Base-by-base conservation (phyloP, 2,113 vertebrate genomes). In the Drymodes brunneopygia region DNA sequence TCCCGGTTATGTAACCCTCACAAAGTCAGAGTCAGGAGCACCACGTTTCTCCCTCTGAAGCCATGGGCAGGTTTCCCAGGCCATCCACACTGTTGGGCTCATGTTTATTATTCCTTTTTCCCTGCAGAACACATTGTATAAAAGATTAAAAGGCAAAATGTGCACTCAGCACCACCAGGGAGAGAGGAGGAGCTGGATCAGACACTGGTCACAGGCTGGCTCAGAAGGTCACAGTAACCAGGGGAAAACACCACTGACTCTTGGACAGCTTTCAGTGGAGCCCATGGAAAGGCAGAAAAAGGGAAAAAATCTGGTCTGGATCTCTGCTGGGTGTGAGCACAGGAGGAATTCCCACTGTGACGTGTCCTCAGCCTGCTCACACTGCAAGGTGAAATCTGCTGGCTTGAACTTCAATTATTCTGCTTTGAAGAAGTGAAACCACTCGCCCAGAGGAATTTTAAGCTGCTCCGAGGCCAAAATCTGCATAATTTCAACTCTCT, bases 251-350 rank as follows among this genome's bases (percentile, higher is more conserved):
- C 16, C 20, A 33, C 15, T 80, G 50, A 62, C 56, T 70, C 40
- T 57, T 17, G 40, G 9, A 40, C 22, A 62, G 69, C 38, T 77
- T 72, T 56, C 54, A 35, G 22, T 44, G 51, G 7, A 91, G 33
- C 20, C 22, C 58, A 44, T 12, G 82, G 73, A 78, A 40, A 50
- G 42, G 72, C 27, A 57, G 42, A 90, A 85, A 72, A 33, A 0
- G 0, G 24, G 7, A 2, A 70, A 45, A 56, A 8, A 5, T 17
- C 3, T 35, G 22, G 25, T 31, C 42, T 45, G 36, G 29, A n/a
- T 36, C 31, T 12, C 28, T 60, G 9, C 6, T 72, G 38, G 22
- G 54, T 21, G 24, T 25, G 38, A 40, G 4, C 6, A 28, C 5
- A 45, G 11, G 10, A 69, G 33, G 66, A 86, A 56, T 66, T 56